Percentiles rank a stretch among this genome's conserved stretches.
Conservation (phyloP, 2,797 vertebrate species). For the Tauraco hartlaubi region DNA sequence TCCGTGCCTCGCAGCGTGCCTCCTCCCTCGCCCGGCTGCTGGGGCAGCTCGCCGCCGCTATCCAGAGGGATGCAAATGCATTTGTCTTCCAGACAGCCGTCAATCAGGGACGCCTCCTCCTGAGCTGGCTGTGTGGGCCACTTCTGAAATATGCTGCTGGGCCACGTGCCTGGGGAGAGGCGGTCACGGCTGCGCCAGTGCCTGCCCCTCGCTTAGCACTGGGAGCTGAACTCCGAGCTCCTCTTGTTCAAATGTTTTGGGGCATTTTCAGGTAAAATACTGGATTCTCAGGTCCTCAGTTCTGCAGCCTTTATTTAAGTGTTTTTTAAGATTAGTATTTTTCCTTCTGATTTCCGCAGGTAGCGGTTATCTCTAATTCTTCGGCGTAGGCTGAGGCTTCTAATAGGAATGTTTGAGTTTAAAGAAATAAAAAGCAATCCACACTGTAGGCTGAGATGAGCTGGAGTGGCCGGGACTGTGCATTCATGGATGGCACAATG, state of each 20-base stretch:
- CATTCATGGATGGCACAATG: not conserved
- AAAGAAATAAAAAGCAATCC: not conserved
- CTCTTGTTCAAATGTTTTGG: not conserved
- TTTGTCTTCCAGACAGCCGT: not conserved
- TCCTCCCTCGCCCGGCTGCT: not conserved
- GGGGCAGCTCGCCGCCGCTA: not conserved
- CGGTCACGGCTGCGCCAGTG: rapidly evolving
- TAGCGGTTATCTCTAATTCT: constrained; percentile 6
- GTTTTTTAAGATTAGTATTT: not conserved
- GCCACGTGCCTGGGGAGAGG: not conserved
- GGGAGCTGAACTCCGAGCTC: rapidly evolving
- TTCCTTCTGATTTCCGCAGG: not conserved
- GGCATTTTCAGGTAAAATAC: not conserved
- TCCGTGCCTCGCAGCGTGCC: not conserved
- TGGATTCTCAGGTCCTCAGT: not conserved
- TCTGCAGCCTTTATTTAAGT: not conserved
- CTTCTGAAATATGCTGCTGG: not conserved
- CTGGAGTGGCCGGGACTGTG: not conserved
- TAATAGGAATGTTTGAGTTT: not conserved
- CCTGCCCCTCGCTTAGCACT: not conserved
- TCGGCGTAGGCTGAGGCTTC: constrained; percentile 3
- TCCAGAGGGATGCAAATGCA: not conserved
- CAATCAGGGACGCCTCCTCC: not conserved
- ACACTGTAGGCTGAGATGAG: not conserved
- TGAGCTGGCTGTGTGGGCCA: not conserved